Base-by-base conservation (phyloP, 1,140 invertebrate species). In the Meteorus sp. region DNA sequence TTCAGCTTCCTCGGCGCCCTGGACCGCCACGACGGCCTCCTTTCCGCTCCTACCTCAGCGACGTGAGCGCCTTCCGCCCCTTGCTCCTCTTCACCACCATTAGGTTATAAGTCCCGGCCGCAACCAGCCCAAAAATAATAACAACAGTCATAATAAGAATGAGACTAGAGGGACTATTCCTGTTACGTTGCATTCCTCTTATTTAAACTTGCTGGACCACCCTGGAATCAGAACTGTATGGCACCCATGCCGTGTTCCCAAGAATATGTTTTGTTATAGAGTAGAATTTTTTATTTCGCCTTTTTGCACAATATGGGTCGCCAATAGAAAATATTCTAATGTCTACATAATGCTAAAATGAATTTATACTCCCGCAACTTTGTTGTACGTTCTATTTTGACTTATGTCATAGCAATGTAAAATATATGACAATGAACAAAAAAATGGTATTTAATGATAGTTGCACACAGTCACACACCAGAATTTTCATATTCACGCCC, bases 181-280 rank as follows among this genome's bases (percentile, higher is more conserved):
- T 79, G 74, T 78, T 76, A 74, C 65, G 69, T 74, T 71, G 71
- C 74, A 79, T 78, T 79, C 75, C 74, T 72, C 68, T 69, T 69
- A 69, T 71, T 69, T 63, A 75, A 77, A 75, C 68, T 76, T 67
- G 74, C 67, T 47, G 76, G 76, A 73, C 76, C 76, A 78, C 76
- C 75, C 75, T 61, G 67, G 64, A 39, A 47, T 61, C 63, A 45
- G 62, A 52, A 60, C 61, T 52, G 45, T 59, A 57, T 60, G 20
- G 56, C 50, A 60, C 45, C 57, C 48, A 61, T 53, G 44, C 52
- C 47, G 47, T 29, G 51, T 45, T 53, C 23, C 33, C 29, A 13
- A 47, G 48, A 48, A 59, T 59, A 55, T n/a, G n/a, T 55, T 62
- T 7, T 13, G 43, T 58, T n/a, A 35, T 11, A 20, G 5, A 15